A percentile compares a stretch with the other conserved stretches of the same genome.
phyloP scores from a whole-genome alignment of 2,797 vertebrate species.

The Poecilia velifera region DNA sequence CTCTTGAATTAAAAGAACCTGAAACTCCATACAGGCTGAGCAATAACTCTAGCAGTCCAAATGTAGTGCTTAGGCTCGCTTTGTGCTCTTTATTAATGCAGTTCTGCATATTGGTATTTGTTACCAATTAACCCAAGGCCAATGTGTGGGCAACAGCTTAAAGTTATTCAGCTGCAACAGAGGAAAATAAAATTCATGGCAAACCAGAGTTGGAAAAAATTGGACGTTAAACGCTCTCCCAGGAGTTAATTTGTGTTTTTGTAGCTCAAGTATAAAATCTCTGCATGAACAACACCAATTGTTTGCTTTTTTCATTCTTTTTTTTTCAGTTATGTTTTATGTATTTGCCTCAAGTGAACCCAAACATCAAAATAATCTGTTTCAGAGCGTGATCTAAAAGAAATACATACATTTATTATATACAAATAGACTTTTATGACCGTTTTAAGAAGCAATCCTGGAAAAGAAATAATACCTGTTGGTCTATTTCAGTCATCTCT shows the following conservation, averaged over 20 bases:
- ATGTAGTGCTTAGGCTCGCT: constrained; percentile 12
- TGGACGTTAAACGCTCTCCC: constrained; percentile 10
- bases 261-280: neutral
- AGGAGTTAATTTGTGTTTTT: neutral
- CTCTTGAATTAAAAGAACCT: constrained; percentile 35
- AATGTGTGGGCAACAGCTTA: constrained; percentile 32
- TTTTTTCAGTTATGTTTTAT: neutral
- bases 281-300: neutral
- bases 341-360: neutral
- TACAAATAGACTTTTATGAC: neutral
- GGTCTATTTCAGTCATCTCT: neutral
- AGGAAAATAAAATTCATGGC: constrained; percentile 29
- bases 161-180: constrained; percentile 45
- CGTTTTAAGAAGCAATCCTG: neutral
- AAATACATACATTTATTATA: neutral
- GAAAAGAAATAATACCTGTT: neutral
- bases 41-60: constrained; percentile 11
- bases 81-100: constrained; percentile 48
- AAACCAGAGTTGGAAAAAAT: constrained; percentile 26
- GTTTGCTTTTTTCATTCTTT: neutral
- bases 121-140: constrained; percentile 68
- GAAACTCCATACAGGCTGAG: constrained; percentile 17
- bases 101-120: constrained; percentile 49
- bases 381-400: neutral
- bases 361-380: neutral